phyloP scores from a whole-genome alignment of 2,113 vertebrate species.

The Emydura subglobosa region DNA sequence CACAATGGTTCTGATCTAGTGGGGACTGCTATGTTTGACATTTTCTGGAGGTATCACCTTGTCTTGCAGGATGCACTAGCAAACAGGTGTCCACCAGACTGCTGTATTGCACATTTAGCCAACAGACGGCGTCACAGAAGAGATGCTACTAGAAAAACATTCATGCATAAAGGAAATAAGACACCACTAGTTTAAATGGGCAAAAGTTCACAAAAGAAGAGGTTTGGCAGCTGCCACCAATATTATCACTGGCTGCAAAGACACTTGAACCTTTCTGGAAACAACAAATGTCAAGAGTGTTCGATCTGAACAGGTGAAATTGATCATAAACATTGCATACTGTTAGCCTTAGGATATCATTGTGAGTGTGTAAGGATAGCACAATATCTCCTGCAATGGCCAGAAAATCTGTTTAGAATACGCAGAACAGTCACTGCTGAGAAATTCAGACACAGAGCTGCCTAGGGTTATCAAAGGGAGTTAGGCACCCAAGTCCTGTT shows the following conservation, averaged over 20 bases:
- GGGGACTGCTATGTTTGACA: slow-evolving; percentile 48
- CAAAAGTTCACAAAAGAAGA: slow-evolving; percentile 52
- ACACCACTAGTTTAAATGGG: slow-evolving; percentile 51
- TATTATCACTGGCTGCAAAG: slow-evolving; percentile 60
- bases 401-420: slow-evolving; percentile 28
- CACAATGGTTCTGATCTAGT: slow-evolving; percentile 57
- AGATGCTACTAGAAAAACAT: slow-evolving; percentile 59
- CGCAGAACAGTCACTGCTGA: slow-evolving; percentile 45
- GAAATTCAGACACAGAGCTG: slow-evolving; percentile 49
- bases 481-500: background rate
- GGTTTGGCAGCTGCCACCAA: slow-evolving; percentile 20
- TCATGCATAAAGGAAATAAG: slow-evolving; percentile 48
- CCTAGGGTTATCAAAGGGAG: background rate
- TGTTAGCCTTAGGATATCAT: slow-evolving; percentile 27
- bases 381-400: slow-evolving; percentile 3
- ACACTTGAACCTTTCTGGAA: slow-evolving; percentile 32
- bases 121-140: slow-evolving; percentile 49
- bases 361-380: slow-evolving; percentile 25
- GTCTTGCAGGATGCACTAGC: slow-evolving; percentile 57
- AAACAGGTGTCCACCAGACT: slow-evolving; percentile 72
- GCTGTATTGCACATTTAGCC: slow-evolving; percentile 25
- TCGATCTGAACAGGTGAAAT: slow-evolving; percentile 57
- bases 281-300: slow-evolving; percentile 17
- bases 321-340: slow-evolving; percentile 45
- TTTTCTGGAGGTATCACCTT: slow-evolving; percentile 58